These are phyloP conservation scores for Drosophila kokeensis DNA, from an alignment of 2,888 invertebrate species.

Conservation along the genomic window DNA sequence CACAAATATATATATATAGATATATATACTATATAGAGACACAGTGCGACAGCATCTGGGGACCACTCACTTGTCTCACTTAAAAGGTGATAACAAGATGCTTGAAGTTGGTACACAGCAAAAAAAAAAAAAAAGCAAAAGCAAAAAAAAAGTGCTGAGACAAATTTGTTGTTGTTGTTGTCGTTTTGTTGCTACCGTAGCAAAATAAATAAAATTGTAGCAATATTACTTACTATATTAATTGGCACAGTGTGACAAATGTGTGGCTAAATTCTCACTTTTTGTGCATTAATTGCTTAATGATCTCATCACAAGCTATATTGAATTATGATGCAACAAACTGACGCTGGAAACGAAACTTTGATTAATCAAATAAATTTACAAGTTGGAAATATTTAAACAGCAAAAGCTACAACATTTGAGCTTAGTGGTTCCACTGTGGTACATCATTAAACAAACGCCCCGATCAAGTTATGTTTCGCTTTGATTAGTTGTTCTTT, in stretches of 20 bases:
- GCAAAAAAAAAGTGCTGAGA: not conserved
- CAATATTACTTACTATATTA: constrained; percentile 47
- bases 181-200: constrained; percentile 28
- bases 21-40: not conserved
- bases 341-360: not conserved
- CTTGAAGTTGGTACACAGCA: constrained; percentile 48
- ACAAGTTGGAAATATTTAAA: not conserved
- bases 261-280: constrained; percentile 11
- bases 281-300: constrained; percentile 25
- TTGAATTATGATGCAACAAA: constrained; percentile 14
- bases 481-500: constrained; percentile 17
- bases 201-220: constrained; percentile 62
- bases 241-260: constrained; percentile 57
- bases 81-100: constrained; percentile 80
- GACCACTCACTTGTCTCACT: constrained; percentile 77
- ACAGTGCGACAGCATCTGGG: constrained; percentile 24
- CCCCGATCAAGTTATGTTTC: constrained; percentile 1
- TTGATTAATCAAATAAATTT: constrained; percentile 1
- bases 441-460: constrained; percentile 14
- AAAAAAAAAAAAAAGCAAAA: constrained; percentile 6
- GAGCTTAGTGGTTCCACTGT: constrained; percentile 1
- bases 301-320: constrained; percentile 39
- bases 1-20: constrained; percentile 5
- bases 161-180: constrained; percentile 18
- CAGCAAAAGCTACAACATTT: not conserved